These are phyloP conservation scores for Pseudomyrmex cubaensis DNA, from an alignment of 1,140 invertebrate genomes.

Conservation along the genomic window DNA sequence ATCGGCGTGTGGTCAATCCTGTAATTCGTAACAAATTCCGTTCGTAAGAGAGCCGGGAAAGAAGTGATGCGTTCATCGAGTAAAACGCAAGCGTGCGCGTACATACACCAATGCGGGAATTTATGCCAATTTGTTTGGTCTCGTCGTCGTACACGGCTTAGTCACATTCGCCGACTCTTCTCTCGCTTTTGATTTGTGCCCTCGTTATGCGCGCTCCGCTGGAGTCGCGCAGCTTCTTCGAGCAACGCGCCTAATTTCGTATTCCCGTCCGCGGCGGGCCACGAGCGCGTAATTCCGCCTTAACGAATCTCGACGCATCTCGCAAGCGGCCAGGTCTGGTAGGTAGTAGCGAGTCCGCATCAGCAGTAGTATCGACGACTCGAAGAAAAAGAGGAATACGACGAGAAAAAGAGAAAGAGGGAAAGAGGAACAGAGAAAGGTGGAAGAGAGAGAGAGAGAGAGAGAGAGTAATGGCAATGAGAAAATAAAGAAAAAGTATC, in stretches of 20 bases:
- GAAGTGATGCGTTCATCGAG: background rate
- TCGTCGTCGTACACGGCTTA: constrained; percentile 64
- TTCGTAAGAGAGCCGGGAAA: background rate
- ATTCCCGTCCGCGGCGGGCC: constrained; percentile 75
- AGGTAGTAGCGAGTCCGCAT: constrained; percentile 62
- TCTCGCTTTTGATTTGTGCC: constrained; percentile 80
- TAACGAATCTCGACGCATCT: constrained; percentile 77
- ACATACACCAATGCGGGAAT: constrained; percentile 73
- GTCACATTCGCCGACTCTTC: constrained; percentile 70
- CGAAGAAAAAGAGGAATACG: constrained; percentile 58
- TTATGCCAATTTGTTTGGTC: constrained; percentile 82
- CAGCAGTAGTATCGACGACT: constrained; percentile 59
- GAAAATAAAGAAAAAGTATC: constrained; percentile 62
- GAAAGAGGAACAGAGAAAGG: background rate
- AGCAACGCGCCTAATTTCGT: constrained; percentile 78
- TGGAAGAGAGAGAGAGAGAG: background rate
- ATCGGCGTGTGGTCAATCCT: background rate
- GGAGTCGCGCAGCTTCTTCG: constrained; percentile 49
- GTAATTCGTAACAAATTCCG: background rate
- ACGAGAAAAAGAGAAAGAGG: background rate
- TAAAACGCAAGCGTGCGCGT: background rate
- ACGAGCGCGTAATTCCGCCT: constrained; percentile 74
- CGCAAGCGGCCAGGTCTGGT: constrained; percentile 30
- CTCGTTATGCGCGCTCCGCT: constrained; percentile 75
- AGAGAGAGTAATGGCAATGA: constrained; percentile 16